These are phyloP conservation scores for Andrena chrysosceles DNA, from an alignment of 2,888 invertebrate genomes.

Conservation along the genomic window DNA sequence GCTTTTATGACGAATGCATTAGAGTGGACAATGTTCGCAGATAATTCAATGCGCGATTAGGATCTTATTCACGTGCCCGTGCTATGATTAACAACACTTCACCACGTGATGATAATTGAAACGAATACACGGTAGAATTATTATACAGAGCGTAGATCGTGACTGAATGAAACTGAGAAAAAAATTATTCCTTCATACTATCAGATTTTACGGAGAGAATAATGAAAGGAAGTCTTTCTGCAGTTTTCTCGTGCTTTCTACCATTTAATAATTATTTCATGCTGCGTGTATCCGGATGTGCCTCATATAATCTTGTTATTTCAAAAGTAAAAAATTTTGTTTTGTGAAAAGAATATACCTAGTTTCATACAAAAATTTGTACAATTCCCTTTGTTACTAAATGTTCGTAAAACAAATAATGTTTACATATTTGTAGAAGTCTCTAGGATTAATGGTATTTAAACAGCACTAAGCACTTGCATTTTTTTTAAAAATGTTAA, in stretches of 20 bases:
- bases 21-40: not conserved
- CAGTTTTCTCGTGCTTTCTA: not conserved
- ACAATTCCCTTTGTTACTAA: too few relatives aligned
- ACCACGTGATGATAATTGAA: slow-evolving; percentile 7
- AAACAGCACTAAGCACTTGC: too few relatives aligned
- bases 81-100: slow-evolving; percentile 21
- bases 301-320: not conserved
- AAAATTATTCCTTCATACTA: not conserved
- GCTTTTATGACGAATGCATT: not conserved
- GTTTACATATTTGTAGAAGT: too few relatives aligned
- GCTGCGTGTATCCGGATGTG: not conserved
- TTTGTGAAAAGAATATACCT: too few relatives aligned
- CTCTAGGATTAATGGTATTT: too few relatives aligned
- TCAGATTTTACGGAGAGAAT: not conserved
- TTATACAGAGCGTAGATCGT: not conserved
- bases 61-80: slow-evolving; percentile 11
- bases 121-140: not conserved
- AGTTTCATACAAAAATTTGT: too few relatives aligned
- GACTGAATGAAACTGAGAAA: not conserved
- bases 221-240: not conserved
- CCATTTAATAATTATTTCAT: not conserved
- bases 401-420: too few relatives aligned
- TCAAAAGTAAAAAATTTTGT: not conserved
- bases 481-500: too few relatives aligned
- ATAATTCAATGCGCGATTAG: slow-evolving; percentile 2